These are phyloP conservation scores for Tangara arthus DNA, from an alignment of 2,797 vertebrate genomes.

Conservation along the genomic window DNA sequence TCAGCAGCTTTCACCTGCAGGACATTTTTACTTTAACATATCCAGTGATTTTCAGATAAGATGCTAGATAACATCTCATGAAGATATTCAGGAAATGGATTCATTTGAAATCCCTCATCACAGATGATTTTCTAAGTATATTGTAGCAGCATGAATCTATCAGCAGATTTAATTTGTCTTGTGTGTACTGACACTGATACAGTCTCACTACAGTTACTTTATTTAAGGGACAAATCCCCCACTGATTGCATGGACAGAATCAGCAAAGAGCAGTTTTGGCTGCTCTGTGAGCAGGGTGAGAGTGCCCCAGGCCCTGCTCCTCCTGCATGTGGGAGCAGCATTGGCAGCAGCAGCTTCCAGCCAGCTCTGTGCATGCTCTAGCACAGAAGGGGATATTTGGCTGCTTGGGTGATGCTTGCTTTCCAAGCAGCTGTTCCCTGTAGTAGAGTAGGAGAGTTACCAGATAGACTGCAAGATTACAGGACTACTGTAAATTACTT, in stretches of 20 bases:
- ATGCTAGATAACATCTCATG: not conserved
- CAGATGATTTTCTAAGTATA: not conserved
- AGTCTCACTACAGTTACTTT: not conserved
- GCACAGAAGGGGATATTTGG: not conserved
- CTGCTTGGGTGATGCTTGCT: not conserved
- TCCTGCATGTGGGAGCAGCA: not conserved
- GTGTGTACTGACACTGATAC: not conserved
- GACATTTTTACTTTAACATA: not conserved
- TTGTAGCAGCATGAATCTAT: not conserved
- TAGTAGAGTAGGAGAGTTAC: not conserved
- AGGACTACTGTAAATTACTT: not conserved
- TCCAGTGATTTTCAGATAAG: not conserved
- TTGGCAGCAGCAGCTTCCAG: not conserved
- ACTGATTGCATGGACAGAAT: not conserved
- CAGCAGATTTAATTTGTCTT: not conserved
- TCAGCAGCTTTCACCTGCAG: not conserved
- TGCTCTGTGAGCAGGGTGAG: not conserved
- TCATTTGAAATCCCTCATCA: not conserved
- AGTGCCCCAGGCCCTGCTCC: not conserved
- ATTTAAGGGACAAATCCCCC: not conserved
- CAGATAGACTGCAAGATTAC: not conserved
- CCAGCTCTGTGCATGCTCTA: not conserved
- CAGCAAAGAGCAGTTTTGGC: not conserved
- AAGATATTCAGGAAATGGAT: not conserved
- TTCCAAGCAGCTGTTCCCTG: not conserved